These are phyloP conservation scores for Drosophila tropicalis DNA, from an alignment of 1,140 invertebrate genomes.

Conservation along the genomic window DNA sequence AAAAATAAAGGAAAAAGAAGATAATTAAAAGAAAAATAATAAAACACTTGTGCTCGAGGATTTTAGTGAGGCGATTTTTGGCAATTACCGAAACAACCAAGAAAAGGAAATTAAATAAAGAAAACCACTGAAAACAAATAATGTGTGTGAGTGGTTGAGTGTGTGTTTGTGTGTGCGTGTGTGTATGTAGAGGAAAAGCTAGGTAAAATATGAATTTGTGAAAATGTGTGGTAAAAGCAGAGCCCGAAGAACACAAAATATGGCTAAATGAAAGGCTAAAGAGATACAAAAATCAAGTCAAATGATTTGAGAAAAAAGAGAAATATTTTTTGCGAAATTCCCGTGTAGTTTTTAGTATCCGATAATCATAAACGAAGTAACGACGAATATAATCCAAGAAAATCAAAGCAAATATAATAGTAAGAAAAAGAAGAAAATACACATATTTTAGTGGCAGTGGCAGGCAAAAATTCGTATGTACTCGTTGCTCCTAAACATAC, in stretches of 20 bases:
- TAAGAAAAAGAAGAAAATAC: conserved; percentile 59
- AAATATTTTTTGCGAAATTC: not conserved
- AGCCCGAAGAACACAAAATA: conserved; percentile 36
- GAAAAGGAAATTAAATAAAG: conserved; percentile 30
- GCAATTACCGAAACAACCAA: conserved; percentile 48
- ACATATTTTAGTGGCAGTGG: conserved; percentile 69
- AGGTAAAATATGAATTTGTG: conserved; percentile 59
- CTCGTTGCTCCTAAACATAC: conserved; percentile 75
- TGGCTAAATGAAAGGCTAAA: conserved; percentile 41
- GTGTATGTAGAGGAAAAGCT: conserved; percentile 25
- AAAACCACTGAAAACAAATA: conserved; percentile 33
- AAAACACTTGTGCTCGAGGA: conserved; percentile 67
- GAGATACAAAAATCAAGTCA: not conserved
- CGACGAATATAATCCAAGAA: conserved; percentile 28
- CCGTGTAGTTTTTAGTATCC: conserved; percentile 14
- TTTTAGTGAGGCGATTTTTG: conserved; percentile 59
- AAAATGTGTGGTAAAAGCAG: conserved; percentile 59
- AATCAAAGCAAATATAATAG: conserved; percentile 37
- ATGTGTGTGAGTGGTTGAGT: too few relatives aligned
- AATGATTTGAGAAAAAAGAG: not conserved
- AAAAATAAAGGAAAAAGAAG: not conserved
- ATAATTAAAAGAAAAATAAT: conserved; percentile 7
- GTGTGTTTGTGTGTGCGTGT: too few relatives aligned
- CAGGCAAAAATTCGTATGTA: conserved; percentile 73
- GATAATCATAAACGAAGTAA: not conserved